Evolutionary conservation across 2,888 invertebrate genomes (phyloP).

Genomic region (Heteromyza rotundicornis): DNA sequence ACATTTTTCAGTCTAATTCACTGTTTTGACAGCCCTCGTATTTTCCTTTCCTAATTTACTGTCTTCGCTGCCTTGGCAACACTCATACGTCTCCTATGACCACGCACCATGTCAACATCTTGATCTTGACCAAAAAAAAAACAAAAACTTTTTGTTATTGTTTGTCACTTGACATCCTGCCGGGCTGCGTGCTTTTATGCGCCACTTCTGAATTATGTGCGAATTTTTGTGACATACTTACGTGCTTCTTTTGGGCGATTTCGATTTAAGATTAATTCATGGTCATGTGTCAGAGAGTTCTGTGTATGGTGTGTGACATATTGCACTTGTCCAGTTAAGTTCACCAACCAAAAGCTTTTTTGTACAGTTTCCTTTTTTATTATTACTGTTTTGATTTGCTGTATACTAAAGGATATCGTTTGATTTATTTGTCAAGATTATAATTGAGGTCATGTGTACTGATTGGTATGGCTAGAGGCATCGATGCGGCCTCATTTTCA

Average conservation of each 20-base stretch:
- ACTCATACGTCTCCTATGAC: not conserved
- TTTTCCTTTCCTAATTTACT: not conserved
- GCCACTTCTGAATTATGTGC: slow-evolving; percentile 9
- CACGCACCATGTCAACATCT: not conserved
- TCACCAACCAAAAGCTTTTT: not conserved
- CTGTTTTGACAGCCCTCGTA: not conserved
- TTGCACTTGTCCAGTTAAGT: slow-evolving; percentile 8
- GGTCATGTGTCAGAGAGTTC: slow-evolving; percentile 35
- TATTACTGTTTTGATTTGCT: slow-evolving; percentile 10
- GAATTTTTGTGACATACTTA: slow-evolving; percentile 6
- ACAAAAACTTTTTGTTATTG: slow-evolving; percentile 18
- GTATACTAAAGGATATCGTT: slow-evolving; percentile 5
- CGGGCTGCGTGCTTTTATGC: slow-evolving; percentile 3
- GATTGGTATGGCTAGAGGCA: not conserved
- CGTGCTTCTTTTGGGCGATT: slow-evolving; percentile 23
- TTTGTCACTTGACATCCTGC: slow-evolving; percentile 10
- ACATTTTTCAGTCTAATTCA: not conserved
- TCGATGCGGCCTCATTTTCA: too few relatives aligned
- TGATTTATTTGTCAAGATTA: slow-evolving; percentile 37
- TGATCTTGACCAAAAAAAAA: slow-evolving; percentile 6
- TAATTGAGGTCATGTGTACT: slow-evolving; percentile 9
- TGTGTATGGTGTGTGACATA: not conserved
- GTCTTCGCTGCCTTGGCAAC: not conserved
- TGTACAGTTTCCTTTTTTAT: not conserved
- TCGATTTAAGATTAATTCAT: slow-evolving; percentile 40